These are phyloP conservation scores for Notolepis coatsorum DNA, from an alignment of 2,797 vertebrate genomes.

Conservation along the genomic window DNA sequence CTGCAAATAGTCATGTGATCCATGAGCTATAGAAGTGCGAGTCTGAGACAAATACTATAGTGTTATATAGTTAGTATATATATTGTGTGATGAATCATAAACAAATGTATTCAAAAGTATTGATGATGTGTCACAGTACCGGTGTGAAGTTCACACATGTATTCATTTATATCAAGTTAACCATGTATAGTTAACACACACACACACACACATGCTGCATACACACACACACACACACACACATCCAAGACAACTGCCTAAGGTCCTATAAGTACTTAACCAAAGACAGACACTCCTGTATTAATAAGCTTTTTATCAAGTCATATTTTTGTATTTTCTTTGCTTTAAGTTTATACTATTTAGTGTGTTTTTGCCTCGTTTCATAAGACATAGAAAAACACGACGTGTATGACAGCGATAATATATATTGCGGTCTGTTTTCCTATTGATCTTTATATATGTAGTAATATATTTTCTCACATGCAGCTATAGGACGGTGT, in stretches of 20 bases:
- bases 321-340: constrained; percentile 80
- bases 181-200: too few relatives aligned
- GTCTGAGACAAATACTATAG: too few relatives aligned
- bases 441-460: constrained; percentile 76
- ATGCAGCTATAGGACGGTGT: constrained; percentile 78
- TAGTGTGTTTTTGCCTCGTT: constrained; percentile 54
- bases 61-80: too few relatives aligned
- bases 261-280: constrained; percentile 64
- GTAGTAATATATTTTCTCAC: constrained; percentile 89
- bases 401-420: constrained; percentile 77
- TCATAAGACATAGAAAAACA: constrained; percentile 65
- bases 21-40: too few relatives aligned
- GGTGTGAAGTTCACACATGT: too few relatives aligned
- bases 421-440: constrained; percentile 82
- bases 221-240: constrained; percentile 1
- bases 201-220: too few relatives aligned
- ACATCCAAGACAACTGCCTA: constrained; percentile 13
- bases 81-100: too few relatives aligned
- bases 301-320: constrained; percentile 74
- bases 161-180: too few relatives aligned
- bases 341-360: constrained; percentile 71
- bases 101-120: too few relatives aligned
- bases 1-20: too few relatives aligned
- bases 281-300: constrained; percentile 79
- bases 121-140: too few relatives aligned